Base-by-base conservation (phyloP, 2,113 vertebrate genomes). In the Cottus gobio region DNA sequence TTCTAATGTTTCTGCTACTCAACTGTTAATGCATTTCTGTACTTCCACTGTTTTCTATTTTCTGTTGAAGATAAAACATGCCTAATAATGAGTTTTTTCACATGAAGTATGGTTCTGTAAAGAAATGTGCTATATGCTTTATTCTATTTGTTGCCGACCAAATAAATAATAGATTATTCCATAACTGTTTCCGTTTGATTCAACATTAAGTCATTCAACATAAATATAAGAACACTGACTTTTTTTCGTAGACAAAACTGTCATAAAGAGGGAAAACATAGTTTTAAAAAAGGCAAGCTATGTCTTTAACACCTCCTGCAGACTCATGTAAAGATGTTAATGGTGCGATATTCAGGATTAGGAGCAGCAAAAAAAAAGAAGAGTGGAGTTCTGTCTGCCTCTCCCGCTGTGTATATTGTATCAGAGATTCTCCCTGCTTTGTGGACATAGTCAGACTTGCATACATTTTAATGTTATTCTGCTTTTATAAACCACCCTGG, bases 121-220 rank as follows among this genome's bases (percentile, higher is more conserved):
- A 34, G 31, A 60, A 39, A 63, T 48, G 16, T 34, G 34, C 37
- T 50, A 1, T 24, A 11, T 63, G 26, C 34, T 65, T 60, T 16
- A 36, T 67, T 74, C 22, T 39, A 36, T 63, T 61, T 74, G 60
- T 82, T 79, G 5, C 24, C 0, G 0, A 52, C 10, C 46, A 69
- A 81, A 78, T 65, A 65, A 77, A 89, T 26, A 26, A 44, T 28
- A 16, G 1, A 65, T 57, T 74, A 24, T 74, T 26, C 2, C 12
- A 2, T 65, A 2, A 70, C 34, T 28, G 22, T 74, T 44, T 70
- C 0, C 0, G 2, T 56, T 13, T 26, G 3, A 26, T 56, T 68
- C 75, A n/a, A n/a, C n/a, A n/a, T n/a, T n/a, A n/a, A n/a, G 13
- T 71, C 18, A 58, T 72, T 61, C 2, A 18, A 6, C 50, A 13